Percentiles rank a stretch among this genome's conserved stretches.
Evolutionary conservation across 2,113 vertebrate genomes (phyloP).

Genomic region (Vimba vimba): DNA sequence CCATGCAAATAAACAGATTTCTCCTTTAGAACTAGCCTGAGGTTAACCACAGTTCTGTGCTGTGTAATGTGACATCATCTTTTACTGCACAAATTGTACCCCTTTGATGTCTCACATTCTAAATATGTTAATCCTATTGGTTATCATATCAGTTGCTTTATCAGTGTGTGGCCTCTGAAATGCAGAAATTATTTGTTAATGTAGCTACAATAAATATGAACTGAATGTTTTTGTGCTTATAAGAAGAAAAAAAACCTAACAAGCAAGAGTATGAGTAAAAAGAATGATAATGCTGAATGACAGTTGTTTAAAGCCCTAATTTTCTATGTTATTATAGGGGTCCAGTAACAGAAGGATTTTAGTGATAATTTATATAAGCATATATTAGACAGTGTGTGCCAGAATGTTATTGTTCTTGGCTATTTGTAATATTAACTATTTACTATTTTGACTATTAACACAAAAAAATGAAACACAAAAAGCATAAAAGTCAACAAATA

Average conservation of each 20-base stretch:
- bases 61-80: conserved; percentile 44
- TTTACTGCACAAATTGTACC: conserved; percentile 34
- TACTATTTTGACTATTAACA: background rate
- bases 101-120: background rate
- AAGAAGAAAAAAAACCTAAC: background rate
- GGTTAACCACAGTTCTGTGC: conserved; percentile 45
- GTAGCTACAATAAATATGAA: conserved; percentile 2
- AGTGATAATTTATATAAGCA: background rate
- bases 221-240: background rate
- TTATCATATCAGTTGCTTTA: conserved; percentile 2
- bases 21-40: conserved; percentile 38
- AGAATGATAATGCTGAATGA: conserved; percentile 21
- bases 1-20: conserved; percentile 64
- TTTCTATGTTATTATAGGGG: conserved; percentile 11
- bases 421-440: background rate
- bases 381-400: background rate
- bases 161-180: background rate
- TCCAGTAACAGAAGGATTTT: background rate
- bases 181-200: background rate
- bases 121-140: background rate
- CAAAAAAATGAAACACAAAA: background rate
- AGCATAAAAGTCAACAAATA: background rate
- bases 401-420: background rate
- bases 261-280: conserved; percentile 2
- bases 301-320: conserved; percentile 20